A percentile compares a stretch with the other conserved stretches of the same genome.
phyloP scores from a whole-genome alignment of 2,888 invertebrate species.

The Scotopteryx bipunctaria region DNA sequence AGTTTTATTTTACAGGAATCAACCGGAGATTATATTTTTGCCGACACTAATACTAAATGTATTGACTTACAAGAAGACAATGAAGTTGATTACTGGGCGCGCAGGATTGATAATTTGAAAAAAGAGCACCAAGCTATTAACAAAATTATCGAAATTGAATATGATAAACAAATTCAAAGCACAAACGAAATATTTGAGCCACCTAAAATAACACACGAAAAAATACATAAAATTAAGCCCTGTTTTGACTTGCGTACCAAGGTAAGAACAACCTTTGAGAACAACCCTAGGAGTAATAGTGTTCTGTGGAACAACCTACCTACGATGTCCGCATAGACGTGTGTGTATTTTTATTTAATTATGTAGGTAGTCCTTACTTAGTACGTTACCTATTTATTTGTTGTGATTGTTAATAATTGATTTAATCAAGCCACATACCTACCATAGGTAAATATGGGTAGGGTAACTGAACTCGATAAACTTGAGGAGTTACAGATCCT shows the following conservation, averaged over 20 bases:
- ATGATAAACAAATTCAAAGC: slow-evolving; percentile 64
- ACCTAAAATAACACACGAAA: slow-evolving; percentile 56
- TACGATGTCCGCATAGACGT: no score
- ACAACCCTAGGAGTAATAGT: no score
- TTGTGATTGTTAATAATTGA: no score
- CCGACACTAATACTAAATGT: slow-evolving; percentile 45
- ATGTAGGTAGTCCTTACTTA: no score
- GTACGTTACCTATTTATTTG: no score
- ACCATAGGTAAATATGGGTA: no score
- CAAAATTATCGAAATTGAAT: slow-evolving; percentile 70
- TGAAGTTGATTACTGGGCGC: slow-evolving; percentile 67
- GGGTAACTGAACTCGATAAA: no score
- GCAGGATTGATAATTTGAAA: slow-evolving; percentile 66
- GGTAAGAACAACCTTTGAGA: slow-evolving; percentile 42
- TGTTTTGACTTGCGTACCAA: slow-evolving; percentile 68
- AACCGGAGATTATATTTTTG: slow-evolving; percentile 46
- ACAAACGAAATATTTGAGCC: slow-evolving; percentile 54
- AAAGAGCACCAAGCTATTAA: slow-evolving; percentile 72
- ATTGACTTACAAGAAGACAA: slow-evolving; percentile 46
- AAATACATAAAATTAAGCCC: slow-evolving; percentile 64
- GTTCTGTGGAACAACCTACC: no score
- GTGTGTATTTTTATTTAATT: no score
- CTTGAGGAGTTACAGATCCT: neutral
- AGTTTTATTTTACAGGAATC: slow-evolving; percentile 48
- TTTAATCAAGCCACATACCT: no score